Evolutionary conservation across 2,888 invertebrate species (phyloP).

Genomic region (Encarsia formosa): DNA sequence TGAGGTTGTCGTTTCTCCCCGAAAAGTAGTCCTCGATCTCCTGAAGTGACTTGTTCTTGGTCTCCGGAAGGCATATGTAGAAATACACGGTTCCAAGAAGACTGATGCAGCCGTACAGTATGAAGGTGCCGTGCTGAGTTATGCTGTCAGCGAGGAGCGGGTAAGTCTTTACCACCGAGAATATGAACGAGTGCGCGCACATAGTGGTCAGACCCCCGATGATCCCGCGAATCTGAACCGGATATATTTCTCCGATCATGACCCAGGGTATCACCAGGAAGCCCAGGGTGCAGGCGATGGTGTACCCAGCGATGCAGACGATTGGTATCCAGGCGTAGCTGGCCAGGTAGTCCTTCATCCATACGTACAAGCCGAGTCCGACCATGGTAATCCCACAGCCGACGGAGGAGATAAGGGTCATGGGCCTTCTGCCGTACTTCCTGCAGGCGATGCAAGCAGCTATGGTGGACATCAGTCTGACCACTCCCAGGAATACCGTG

Average conservation of each 20-base stretch:
- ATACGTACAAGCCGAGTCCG: constrained; percentile 60
- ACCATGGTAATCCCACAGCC: constrained; percentile 66
- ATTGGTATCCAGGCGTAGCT: constrained; percentile 58
- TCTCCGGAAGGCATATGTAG: constrained; percentile 64
- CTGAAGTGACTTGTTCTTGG: constrained; percentile 64
- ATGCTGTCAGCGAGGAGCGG: constrained; percentile 55
- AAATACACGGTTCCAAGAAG: constrained; percentile 60
- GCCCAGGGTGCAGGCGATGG: constrained; percentile 62
- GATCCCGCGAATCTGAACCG: constrained; percentile 63
- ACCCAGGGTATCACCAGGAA: constrained; percentile 69
- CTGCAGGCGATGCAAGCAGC: constrained; percentile 61
- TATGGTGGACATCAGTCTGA: constrained; percentile 61
- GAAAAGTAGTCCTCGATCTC: constrained; percentile 70
- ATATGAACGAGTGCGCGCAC: constrained; percentile 62
- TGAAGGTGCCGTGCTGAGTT: constrained; percentile 60
- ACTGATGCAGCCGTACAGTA: constrained; percentile 61
- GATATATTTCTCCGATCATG: constrained; percentile 72
- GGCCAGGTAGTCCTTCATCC: constrained; percentile 49
- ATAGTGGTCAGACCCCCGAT: constrained; percentile 67
- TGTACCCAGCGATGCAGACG: constrained; percentile 60
- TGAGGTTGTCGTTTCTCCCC: constrained; percentile 58
- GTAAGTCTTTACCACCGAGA: constrained; percentile 67
- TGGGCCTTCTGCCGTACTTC: constrained; percentile 58
- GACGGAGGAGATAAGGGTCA: constrained; percentile 61
- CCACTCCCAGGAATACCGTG: constrained; percentile 60